phyloP scores from a whole-genome alignment of 2,888 invertebrate species.

The Agonum fuliginosum region DNA sequence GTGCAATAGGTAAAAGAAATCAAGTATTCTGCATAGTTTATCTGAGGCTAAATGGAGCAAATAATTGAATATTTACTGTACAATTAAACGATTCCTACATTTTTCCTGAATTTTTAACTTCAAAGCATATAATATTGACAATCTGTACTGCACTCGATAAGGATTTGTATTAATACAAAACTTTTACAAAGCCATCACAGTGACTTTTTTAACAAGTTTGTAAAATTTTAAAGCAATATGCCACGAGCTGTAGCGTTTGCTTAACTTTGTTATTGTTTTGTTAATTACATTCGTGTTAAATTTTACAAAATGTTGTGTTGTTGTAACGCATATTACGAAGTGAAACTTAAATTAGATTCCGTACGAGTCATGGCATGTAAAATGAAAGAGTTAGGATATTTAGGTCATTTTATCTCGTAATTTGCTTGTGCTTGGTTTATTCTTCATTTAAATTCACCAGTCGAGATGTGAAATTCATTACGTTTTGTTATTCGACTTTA shows the following conservation, averaged over 20 bases:
- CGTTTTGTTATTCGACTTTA: slow-evolving; percentile 1
- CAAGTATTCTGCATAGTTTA: no score
- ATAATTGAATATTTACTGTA: no score
- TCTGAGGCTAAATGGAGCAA: no score
- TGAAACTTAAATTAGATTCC: slow-evolving; percentile 19
- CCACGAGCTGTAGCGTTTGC: not conserved
- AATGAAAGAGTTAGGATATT: slow-evolving; percentile 17
- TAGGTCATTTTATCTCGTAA: slow-evolving; percentile 4
- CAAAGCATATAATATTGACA: no score
- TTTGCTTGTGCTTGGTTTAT: slow-evolving; percentile 6
- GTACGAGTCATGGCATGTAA: not conserved
- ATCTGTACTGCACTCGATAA: no score
- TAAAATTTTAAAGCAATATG: not conserved
- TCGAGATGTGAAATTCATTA: not conserved
- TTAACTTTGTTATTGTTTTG: slow-evolving; percentile 39
- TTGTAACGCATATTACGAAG: not conserved
- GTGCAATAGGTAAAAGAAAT: no score
- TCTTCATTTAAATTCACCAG: slow-evolving; percentile 17
- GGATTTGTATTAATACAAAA: no score
- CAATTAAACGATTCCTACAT: no score
- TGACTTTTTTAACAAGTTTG: slow-evolving; percentile 24
- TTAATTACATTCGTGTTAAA: slow-evolving; percentile 9
- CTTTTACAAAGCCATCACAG: not conserved
- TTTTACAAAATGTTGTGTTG: not conserved
- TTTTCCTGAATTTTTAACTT: no score